Base-by-base conservation (phyloP, 92 coral and sea anemone species). In the Epizoanthus fatuus region DNA sequence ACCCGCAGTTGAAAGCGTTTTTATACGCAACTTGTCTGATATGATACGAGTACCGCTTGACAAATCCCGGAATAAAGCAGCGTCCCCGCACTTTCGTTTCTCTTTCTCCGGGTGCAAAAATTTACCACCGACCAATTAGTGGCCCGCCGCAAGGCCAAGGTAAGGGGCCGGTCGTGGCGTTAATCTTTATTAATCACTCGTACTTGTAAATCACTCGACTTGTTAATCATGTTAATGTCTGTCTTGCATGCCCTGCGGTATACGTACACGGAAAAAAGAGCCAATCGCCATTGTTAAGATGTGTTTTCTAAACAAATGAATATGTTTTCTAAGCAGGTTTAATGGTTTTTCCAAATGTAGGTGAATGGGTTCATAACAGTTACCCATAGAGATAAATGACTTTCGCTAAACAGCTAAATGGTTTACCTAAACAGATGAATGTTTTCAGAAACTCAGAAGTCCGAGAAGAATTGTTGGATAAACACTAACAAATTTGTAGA, bases 121-220 rank as follows among this genome's bases (percentile, higher is more conserved):
- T 44, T 65, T 5, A 37, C 42, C n/a, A 2, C 66, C 13, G 37
- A 35, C 15, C 15, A 65, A 65, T 65, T 69, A 40, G 13, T 16
- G 42, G n/a, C 16, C 4, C 11, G 45, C 4, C 62, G 1, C 37
- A 35, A 5, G 6, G n/a, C n/a, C n/a, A n/a, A n/a, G n/a, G n/a
- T n/a, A n/a, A n/a, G 9, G 54, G 74, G 79, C 13, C 62, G 74
- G 79, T 4, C 62, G 62, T 73, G 63, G 63, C 22, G 3, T 53
- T 29, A 74, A 52, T 74, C 56, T 38, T 32, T 74, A 62, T 29
- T 54, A 74, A 54, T 53, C 58, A 32, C 64, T 55, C 79, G 39
- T 45, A 54, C 64, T 74, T 74, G 79, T 52, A 54, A 74, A 74
- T 74, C 79, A 74, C 45, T 74, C 79, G 54, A 12, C 63, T 53